Evolutionary conservation across 2,113 vertebrate species (phyloP).

Genomic region (Istiophorus platypterus): DNA sequence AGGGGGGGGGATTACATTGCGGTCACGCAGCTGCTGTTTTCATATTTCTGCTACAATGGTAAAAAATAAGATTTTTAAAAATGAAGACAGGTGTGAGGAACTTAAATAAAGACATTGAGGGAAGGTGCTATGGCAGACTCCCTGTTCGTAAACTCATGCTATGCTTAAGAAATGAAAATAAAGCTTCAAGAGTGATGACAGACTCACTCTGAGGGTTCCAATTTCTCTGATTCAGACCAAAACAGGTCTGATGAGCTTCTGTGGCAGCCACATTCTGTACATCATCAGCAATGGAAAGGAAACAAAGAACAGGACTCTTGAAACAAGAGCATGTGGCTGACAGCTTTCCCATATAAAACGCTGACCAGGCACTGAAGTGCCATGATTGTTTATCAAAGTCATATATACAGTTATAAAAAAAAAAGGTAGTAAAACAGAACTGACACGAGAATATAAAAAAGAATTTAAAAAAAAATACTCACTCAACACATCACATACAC

Average conservation of each 20-base stretch:
- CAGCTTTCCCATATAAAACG: slow-evolving; percentile 52
- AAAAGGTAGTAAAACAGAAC: slow-evolving; percentile 56
- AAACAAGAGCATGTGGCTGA: slow-evolving; percentile 57
- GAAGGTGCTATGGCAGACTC: not conserved
- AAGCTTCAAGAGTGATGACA: slow-evolving; percentile 42
- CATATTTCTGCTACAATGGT: not conserved
- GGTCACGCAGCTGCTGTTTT: slow-evolving; percentile 35
- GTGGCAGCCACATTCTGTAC: slow-evolving; percentile 40
- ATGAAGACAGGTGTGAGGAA: slow-evolving; percentile 13
- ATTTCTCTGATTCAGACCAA: slow-evolving; percentile 50
- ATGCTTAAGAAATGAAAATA: slow-evolving; percentile 24
- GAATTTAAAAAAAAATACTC: slow-evolving; percentile 50
- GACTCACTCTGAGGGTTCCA: slow-evolving; percentile 14
- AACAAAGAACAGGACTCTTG: slow-evolving; percentile 54
- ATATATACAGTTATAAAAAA: slow-evolving; percentile 64
- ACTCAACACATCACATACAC: slow-evolving; percentile 61
- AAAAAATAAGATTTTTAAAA: not conserved
- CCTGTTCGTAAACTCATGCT: slow-evolving; percentile 18
- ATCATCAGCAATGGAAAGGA: slow-evolving; percentile 56
- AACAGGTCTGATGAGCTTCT: slow-evolving; percentile 53
- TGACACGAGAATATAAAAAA: slow-evolving; percentile 55
- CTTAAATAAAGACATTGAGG: not conserved
- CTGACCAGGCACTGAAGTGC: slow-evolving; percentile 59
- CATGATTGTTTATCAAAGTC: slow-evolving; percentile 52
- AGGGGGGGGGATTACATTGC: slow-evolving; percentile 8